Evolutionary conservation across 2,888 invertebrate species (phyloP).

Genomic region (Caenorhabditis sp.): DNA sequence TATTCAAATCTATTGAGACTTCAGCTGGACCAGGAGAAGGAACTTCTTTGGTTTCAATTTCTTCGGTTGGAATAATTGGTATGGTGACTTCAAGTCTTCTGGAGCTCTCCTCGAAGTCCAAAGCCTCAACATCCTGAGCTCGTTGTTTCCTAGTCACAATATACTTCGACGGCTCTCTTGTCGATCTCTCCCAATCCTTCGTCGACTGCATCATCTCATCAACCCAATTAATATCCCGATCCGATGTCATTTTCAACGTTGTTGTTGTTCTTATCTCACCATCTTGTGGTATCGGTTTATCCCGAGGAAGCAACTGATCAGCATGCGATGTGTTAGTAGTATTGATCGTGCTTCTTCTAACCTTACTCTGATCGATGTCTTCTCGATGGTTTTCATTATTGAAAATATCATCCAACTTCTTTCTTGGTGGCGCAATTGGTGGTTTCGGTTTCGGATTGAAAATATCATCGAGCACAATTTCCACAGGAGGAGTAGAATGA

Average conservation of each 20-base stretch:
- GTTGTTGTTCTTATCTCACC: neutral
- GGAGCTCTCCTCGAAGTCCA: conserved; percentile 3
- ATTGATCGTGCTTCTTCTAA: conserved; percentile 5
- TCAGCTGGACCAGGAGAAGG: no score
- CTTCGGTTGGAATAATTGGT: neutral
- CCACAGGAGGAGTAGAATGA: conserved; percentile 24
- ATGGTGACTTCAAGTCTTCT: neutral
- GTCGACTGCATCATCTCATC: conserved; percentile 33
- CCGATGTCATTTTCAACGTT: conserved; percentile 8
- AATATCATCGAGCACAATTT: conserved; percentile 35
- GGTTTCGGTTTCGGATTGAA: conserved; percentile 38
- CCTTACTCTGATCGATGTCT: conserved; percentile 35
- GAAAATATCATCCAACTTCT: neutral
- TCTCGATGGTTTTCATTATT: conserved; percentile 4
- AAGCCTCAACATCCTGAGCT: conserved; percentile 28
- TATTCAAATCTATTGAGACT: neutral
- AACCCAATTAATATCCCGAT: no score
- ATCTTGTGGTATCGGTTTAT: conserved; percentile 8
- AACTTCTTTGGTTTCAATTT: neutral
- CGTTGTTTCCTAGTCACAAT: conserved; percentile 31
- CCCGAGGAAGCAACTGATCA: conserved; percentile 31
- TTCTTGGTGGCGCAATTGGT: neutral
- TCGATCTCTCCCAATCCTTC: conserved; percentile 23
- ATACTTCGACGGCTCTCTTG: conserved; percentile 6
- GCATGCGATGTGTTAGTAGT: conserved; percentile 30